Evolutionary conservation across 1,140 invertebrate species (phyloP).

Genomic region (Plutomurus gul): DNA sequence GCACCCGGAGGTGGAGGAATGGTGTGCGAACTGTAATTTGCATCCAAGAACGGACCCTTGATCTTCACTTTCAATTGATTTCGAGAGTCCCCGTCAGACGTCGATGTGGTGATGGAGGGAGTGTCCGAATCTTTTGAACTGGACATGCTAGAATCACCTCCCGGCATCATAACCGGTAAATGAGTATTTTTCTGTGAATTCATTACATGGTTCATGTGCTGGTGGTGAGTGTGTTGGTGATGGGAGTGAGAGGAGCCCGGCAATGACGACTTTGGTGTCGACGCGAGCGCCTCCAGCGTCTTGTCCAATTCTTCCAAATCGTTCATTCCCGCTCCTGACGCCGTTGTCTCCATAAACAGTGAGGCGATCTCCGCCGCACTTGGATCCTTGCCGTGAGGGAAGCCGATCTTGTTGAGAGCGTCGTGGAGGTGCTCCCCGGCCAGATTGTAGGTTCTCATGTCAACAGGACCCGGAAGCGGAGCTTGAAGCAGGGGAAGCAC

Average conservation of each 20-base stretch:
- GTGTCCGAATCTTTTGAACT: neutral
- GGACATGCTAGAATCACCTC: slow-evolving; percentile 7
- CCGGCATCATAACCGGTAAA: slow-evolving; percentile 1
- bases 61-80: slow-evolving; percentile 89
- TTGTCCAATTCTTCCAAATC: slow-evolving; percentile 78
- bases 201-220: slow-evolving; percentile 31
- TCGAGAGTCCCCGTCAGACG: slow-evolving; percentile 60
- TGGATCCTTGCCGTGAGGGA: slow-evolving; percentile 39
- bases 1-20: slow-evolving; percentile 61
- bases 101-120: neutral
- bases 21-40: slow-evolving; percentile 68
- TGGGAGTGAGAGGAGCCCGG: neutral
- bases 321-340: slow-evolving; percentile 66
- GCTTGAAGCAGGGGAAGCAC: slow-evolving; percentile 67
- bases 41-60: slow-evolving; percentile 81
- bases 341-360: slow-evolving; percentile 64
- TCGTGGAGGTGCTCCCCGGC: slow-evolving; percentile 49
- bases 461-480: slow-evolving; percentile 78
- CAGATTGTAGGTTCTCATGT: slow-evolving; percentile 81
- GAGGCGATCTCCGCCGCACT: slow-evolving; percentile 64
- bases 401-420: neutral
- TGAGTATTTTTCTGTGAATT: slow-evolving; percentile 26
- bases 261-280: slow-evolving; percentile 60
- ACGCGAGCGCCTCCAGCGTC: slow-evolving; percentile 62
- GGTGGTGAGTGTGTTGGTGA: neutral